A percentile compares a stretch with the other conserved stretches of the same genome.
Conservation (phyloP, 2,113 vertebrate species). For the Protomyctophum bolini region DNA sequence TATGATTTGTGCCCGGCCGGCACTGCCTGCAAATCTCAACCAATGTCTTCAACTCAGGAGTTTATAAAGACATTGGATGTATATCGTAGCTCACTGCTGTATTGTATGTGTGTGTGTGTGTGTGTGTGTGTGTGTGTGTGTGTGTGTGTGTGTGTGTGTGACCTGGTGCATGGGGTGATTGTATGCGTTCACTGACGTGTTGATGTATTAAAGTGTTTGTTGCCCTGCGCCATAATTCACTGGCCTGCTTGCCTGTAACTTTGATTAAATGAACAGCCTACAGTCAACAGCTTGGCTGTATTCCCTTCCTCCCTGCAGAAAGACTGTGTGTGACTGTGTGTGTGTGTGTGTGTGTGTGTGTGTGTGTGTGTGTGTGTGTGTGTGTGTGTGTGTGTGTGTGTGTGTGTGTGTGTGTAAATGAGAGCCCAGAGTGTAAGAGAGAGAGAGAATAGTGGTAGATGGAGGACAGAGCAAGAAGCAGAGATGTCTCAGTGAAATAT, state of each 20-base stretch:
- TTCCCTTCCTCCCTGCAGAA: slow-evolving; percentile 24
- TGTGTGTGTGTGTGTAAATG: too few relatives aligned
- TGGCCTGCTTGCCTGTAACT: slow-evolving; percentile 20
- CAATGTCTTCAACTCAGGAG: neutral
- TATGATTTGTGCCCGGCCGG: too few relatives aligned
- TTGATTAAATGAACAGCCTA: slow-evolving; percentile 61
- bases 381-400: too few relatives aligned
- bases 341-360: too few relatives aligned
- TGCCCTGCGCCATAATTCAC: slow-evolving; percentile 5
- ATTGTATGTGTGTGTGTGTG: neutral
- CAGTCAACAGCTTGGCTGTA: slow-evolving; percentile 45
- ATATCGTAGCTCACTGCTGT: slow-evolving; percentile 1
- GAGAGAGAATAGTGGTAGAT: neutral
- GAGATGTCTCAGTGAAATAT: slow-evolving; percentile 34
- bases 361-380: too few relatives aligned
- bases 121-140: neutral
- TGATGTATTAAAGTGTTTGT: slow-evolving; percentile 19
- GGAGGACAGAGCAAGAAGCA: neutral
- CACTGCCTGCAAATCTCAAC: too few relatives aligned
- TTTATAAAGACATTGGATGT: neutral
- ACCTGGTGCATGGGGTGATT: too few relatives aligned
- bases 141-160: neutral
- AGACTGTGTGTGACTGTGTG: neutral
- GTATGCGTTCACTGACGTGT: slow-evolving; percentile 16
- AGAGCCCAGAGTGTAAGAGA: neutral